Base-by-base conservation (phyloP, 1,140 invertebrate genomes). In the Eriosoma lanigerum region DNA sequence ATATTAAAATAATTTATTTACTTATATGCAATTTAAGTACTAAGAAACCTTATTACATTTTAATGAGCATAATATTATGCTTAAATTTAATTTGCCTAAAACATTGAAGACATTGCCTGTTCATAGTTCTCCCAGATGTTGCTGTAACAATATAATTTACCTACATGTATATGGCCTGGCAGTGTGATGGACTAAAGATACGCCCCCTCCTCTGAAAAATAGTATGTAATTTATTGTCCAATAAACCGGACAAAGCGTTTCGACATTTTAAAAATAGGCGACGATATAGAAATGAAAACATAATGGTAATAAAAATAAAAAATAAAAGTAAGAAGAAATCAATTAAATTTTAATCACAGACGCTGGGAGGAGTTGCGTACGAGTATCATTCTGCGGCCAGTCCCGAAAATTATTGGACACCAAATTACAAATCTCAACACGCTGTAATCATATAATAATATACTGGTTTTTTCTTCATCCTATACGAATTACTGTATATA, bases 311-410 rank as follows among this genome's bases (percentile, higher is more conserved):
- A 52, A 72, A 52, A 72, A 68, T 44, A 44, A 70, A 46, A 44
- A 70, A 70, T 8, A 72, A 62, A 29, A 38, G 48, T 17, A 73
- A 73, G 46, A 54, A 73, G 38, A 78, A 76, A 76, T 78, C 73
- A 60, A 78, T 78, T 78, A 78, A 78, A 78, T 78, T 78, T 78
- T 78, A 60, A 78, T 78, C 54, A 78, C 73, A 38, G 54, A 38
- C 24, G 66, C 32, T 60, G 73, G 73, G 73, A 78, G 73, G 73
- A 78, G 73, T 46, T 56, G 50, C 46, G 21, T 6, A 19, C 38
- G 73, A 9, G 29, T 78, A 78, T 78, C 73, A 78, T 12, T 75
- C 21, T 26, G 73, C 56, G 54, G 54, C 19, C 13, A 76, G 32
- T 32, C 73, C 52, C 29, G 38, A 78, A 60, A 58, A 78, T 78